Percentiles rank a stretch among this genome's conserved stretches.
These are phyloP conservation scores for Cetoscarus ocellatus DNA, from an alignment of 2,797 vertebrate species.

Conservation along the genomic window DNA sequence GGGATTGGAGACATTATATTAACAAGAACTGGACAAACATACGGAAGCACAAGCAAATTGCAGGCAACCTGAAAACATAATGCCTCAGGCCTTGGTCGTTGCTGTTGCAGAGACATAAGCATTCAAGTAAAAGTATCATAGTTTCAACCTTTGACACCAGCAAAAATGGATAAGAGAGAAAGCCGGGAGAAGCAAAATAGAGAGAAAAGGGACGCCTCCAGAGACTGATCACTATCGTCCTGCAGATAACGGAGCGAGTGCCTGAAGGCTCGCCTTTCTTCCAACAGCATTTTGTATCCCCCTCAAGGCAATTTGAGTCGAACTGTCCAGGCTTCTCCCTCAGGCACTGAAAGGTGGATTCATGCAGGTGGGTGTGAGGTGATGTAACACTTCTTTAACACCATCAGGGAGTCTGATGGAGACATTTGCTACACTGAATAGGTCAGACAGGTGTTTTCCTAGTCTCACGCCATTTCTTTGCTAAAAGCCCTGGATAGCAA, in stretches of 20 bases:
- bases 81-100: too few species aligned
- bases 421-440: constrained; percentile 1
- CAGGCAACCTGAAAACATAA: too few species aligned
- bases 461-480: constrained; percentile 16
- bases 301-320: constrained; percentile 64
- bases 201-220: constrained; percentile 63
- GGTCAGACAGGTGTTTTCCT: constrained; percentile 27
- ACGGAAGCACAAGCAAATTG: too few species aligned
- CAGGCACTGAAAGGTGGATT: constrained; percentile 59
- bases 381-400: constrained; percentile 44
- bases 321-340: constrained; percentile 67
- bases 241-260: constrained; percentile 71
- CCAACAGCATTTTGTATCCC: constrained; percentile 66
- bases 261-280: constrained; percentile 72
- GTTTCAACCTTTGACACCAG: constrained; percentile 29
- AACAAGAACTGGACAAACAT: too few species aligned
- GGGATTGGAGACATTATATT: too few species aligned
- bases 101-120: too few species aligned
- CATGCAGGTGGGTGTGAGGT: constrained; percentile 60
- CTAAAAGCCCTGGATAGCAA: background rate
- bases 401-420: constrained; percentile 41
- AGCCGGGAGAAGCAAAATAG: constrained; percentile 42
- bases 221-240: constrained; percentile 71
- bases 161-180: constrained; percentile 41
- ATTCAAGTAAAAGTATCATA: constrained; percentile 21